phyloP scores from a whole-genome alignment of 1,140 invertebrate species.

The Trachymyrmex cornetzi region DNA sequence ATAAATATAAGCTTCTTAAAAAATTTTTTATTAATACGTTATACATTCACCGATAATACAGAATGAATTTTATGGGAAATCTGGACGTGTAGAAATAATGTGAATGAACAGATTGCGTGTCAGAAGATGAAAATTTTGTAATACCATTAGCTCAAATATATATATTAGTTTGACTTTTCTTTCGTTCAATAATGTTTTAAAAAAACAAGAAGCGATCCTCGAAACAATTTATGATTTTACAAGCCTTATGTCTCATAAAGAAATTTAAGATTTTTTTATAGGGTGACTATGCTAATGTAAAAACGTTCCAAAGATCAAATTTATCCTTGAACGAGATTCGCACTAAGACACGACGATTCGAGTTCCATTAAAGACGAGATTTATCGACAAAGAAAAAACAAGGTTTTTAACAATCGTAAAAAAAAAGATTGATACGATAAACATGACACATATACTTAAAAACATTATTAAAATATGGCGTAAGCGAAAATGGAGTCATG shows the following conservation, averaged over 20 bases:
- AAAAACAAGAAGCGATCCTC: constrained; percentile 1
- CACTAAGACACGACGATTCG: constrained; percentile 6
- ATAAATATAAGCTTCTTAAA: background rate
- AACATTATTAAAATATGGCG: constrained; percentile 7
- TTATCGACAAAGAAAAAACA: background rate
- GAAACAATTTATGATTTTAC: constrained; percentile 17
- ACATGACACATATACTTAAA: background rate
- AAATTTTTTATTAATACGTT: background rate
- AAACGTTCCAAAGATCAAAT: constrained; percentile 8
- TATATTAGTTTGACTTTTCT: constrained; percentile 14
- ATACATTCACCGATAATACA: background rate
- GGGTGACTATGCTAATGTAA: constrained; percentile 47
- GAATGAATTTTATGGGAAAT: background rate
- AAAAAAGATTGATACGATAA: background rate
- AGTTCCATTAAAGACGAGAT: constrained; percentile 50
- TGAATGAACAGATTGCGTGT: background rate
- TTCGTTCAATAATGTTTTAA: constrained; percentile 2
- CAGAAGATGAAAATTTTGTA: background rate
- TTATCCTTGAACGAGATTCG: constrained; percentile 58
- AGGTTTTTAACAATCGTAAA: constrained; percentile 6
- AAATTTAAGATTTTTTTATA: constrained; percentile 45
- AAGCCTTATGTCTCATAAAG: constrained; percentile 1
- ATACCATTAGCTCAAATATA: background rate
- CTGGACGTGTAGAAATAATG: background rate
- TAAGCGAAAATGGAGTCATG: background rate